phyloP scores from a whole-genome alignment of 2,888 invertebrate genomes.

The Epinotia ramella region DNA sequence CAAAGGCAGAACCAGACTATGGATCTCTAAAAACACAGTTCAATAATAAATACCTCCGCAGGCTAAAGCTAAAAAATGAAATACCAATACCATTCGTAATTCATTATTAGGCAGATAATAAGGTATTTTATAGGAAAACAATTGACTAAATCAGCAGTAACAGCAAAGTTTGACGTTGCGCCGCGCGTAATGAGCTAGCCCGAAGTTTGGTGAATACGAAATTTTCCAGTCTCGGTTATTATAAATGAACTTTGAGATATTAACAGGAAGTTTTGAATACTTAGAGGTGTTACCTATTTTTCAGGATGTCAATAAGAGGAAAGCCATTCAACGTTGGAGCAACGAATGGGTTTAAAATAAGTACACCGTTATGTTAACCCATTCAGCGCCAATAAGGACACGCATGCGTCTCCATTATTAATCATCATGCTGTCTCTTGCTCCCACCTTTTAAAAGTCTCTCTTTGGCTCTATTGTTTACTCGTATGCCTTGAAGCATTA shows the following conservation, averaged over 20 bases:
- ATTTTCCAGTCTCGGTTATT: constrained; percentile 28
- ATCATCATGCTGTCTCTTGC: too few relatives aligned
- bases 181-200: constrained; percentile 25
- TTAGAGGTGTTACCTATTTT: neutral
- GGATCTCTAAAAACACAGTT: neutral
- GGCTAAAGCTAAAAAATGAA: neutral
- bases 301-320: neutral
- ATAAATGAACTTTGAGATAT: constrained; percentile 31
- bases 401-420: too few relatives aligned
- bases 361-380: too few relatives aligned
- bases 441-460: too few relatives aligned
- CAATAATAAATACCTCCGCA: neutral
- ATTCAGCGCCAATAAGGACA: too few relatives aligned
- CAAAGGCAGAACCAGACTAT: neutral
- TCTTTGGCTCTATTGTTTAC: too few relatives aligned
- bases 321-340: neutral
- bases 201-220: constrained; percentile 33
- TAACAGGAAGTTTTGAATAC: constrained; percentile 15
- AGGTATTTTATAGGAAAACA: constrained; percentile 25
- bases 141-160: constrained; percentile 24
- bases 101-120: constrained; percentile 19
- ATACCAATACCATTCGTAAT: neutral
- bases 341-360: neutral
- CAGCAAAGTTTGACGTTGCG: constrained; percentile 25
- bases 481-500: too few relatives aligned